A percentile compares a stretch with the other conserved stretches of the same genome.
Evolutionary conservation across 2,797 vertebrate genomes (phyloP).

Genomic region (Paramormyrops hopkinsi): DNA sequence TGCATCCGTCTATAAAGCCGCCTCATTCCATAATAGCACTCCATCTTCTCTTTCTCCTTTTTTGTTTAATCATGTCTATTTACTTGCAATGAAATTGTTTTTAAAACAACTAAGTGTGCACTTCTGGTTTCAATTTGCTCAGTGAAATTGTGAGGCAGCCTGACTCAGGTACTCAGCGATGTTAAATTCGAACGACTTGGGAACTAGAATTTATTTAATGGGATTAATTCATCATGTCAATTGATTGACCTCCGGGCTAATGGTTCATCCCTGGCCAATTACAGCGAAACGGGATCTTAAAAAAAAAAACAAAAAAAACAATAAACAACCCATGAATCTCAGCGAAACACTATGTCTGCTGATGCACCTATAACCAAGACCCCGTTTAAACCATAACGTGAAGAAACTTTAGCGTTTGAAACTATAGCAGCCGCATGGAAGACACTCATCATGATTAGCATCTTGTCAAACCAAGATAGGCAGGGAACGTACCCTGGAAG

Average conservation of each 20-base stretch:
- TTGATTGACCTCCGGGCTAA: slow-evolving; percentile 19
- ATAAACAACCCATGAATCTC: slow-evolving; percentile 11
- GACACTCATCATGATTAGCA: not conserved
- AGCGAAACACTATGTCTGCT: not conserved
- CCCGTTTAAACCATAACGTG: not conserved
- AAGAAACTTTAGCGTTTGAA: not conserved
- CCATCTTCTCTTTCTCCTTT: not conserved
- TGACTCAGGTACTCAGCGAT: not conserved
- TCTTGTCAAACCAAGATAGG: not conserved
- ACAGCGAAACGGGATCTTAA: not conserved
- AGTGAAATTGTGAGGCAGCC: not conserved
- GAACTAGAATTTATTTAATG: slow-evolving; percentile 13
- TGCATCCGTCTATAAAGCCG: not conserved
- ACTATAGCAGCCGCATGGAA: not conserved
- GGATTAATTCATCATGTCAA: slow-evolving; percentile 22
- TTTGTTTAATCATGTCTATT: not conserved
- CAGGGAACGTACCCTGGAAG: not conserved
- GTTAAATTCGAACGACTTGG: not conserved
- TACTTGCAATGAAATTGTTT: not conserved
- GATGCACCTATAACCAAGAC: not conserved
- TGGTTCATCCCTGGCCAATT: slow-evolving; percentile 22
- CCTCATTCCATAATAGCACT: not conserved
- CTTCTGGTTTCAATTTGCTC: not conserved
- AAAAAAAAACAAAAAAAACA: not conserved
- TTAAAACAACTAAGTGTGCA: not conserved